Percentiles rank a stretch among this genome's conserved stretches.
Evolutionary conservation across 1,140 invertebrate genomes (phyloP).

Genomic region (Saccostrea glomerata): DNA sequence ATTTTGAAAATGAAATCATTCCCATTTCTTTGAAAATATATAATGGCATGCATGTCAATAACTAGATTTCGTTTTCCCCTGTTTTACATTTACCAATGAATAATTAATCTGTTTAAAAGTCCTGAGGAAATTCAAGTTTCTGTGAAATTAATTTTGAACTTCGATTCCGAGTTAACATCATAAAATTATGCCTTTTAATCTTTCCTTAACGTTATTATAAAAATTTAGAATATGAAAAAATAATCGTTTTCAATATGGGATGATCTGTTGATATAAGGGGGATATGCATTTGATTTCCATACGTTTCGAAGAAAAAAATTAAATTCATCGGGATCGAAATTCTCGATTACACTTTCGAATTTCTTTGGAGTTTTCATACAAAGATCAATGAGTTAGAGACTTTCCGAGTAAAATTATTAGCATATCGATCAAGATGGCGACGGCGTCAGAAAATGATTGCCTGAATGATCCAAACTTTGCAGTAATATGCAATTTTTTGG

Average conservation of each 20-base stretch:
- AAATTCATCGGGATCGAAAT: not conserved
- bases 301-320: not conserved
- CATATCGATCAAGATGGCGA: slow-evolving; percentile 86
- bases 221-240: too few relatives aligned
- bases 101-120: not conserved
- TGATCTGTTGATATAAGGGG: too few relatives aligned
- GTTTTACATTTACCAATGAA: not conserved
- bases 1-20: too few relatives aligned
- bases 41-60: too few relatives aligned
- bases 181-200: not conserved
- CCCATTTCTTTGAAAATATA: too few relatives aligned
- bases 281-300: too few relatives aligned
- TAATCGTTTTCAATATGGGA: too few relatives aligned
- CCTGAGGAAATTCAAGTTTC: slow-evolving; percentile 19
- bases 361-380: not conserved
- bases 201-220: not conserved
- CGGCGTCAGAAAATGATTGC: slow-evolving; percentile 88
- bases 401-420: slow-evolving; percentile 58
- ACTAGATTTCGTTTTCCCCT: too few relatives aligned
- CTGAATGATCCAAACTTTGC: slow-evolving; percentile 97
- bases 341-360: not conserved
- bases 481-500: slow-evolving; percentile 94
- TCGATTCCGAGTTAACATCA: not conserved
- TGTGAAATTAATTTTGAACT: not conserved
- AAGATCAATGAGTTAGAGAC: not conserved